These are phyloP conservation scores for Amiota minor DNA, from an alignment of 2,888 invertebrate genomes.

Conservation along the genomic window DNA sequence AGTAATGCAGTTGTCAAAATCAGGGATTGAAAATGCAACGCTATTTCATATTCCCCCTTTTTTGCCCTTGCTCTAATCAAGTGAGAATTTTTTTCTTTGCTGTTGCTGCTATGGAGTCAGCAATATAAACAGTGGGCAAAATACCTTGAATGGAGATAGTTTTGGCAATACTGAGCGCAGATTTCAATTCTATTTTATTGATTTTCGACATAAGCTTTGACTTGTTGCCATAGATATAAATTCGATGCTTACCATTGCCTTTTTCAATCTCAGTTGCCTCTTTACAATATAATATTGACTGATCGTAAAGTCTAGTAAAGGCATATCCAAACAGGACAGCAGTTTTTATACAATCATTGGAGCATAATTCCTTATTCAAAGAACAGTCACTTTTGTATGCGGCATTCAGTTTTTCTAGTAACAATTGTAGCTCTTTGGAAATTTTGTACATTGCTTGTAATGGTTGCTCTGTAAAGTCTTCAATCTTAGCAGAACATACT, in stretches of 20 bases:
- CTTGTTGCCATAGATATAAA: not conserved
- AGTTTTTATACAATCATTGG: conserved; percentile 37
- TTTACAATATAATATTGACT: conserved; percentile 59
- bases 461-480: conserved; percentile 46
- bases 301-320: conserved; percentile 58
- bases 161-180: too few species aligned
- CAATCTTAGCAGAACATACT: conserved; percentile 50
- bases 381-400: conserved; percentile 28
- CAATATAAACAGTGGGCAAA: too few species aligned
- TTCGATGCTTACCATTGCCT: conserved; percentile 53
- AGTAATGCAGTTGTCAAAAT: too few species aligned
- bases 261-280: conserved; percentile 64
- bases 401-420: conserved; percentile 48
- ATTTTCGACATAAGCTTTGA: too few species aligned
- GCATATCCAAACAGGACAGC: conserved; percentile 52
- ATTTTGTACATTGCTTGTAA: conserved; percentile 54
- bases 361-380: conserved; percentile 7
- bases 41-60: too few species aligned
- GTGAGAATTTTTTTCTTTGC: too few species aligned
- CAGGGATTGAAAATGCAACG: too few species aligned
- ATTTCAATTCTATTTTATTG: too few species aligned
- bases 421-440: conserved; percentile 46
- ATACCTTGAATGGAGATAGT: too few species aligned
- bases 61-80: too few species aligned
- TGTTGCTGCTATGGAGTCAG: too few species aligned